phyloP scores from a whole-genome alignment of 2,888 invertebrate species.

The Nomada ferruginata region DNA sequence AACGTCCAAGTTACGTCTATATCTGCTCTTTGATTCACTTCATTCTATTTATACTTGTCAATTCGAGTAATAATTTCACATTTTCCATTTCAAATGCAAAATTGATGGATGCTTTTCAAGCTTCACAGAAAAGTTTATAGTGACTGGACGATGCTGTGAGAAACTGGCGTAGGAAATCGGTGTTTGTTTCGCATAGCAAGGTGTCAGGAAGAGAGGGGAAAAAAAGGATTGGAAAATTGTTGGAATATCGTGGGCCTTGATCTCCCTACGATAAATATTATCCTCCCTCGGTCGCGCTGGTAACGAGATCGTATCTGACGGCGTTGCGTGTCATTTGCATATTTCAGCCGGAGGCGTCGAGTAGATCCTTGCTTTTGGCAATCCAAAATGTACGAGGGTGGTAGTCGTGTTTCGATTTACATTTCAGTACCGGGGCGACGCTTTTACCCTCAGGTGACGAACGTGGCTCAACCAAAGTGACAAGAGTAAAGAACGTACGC shows the following conservation, averaged over 20 bases:
- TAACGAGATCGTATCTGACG: slow-evolving; percentile 79
- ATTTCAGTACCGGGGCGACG: slow-evolving; percentile 66
- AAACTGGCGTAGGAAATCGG: too few species aligned
- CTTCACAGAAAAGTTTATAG: too few species aligned
- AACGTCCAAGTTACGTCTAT: too few species aligned
- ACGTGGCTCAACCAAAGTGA: slow-evolving; percentile 23
- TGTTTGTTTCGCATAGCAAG: not conserved
- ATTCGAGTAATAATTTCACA: too few species aligned
- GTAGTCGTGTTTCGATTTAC: slow-evolving; percentile 72
- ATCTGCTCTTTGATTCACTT: too few species aligned
- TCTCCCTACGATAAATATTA: slow-evolving; percentile 63
- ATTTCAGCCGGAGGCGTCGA: slow-evolving; percentile 77
- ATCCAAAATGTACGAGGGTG: slow-evolving; percentile 68
- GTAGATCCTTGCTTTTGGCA: slow-evolving; percentile 74
- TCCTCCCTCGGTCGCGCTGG: slow-evolving; percentile 60
- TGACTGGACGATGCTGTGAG: too few species aligned
- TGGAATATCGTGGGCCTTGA: slow-evolving; percentile 42
- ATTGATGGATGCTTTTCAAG: too few species aligned
- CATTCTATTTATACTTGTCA: too few species aligned
- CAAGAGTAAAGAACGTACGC: slow-evolving; percentile 19
- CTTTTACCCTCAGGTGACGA: slow-evolving; percentile 49
- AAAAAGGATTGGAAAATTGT: slow-evolving; percentile 16
- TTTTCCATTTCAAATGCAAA: too few species aligned
- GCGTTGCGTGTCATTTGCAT: slow-evolving; percentile 81
- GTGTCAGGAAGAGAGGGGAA: not conserved